A percentile compares a stretch with the other conserved stretches of the same genome.
These are phyloP conservation scores for Aphrophora alni DNA, from an alignment of 2,888 invertebrate genomes.

Conservation along the genomic window DNA sequence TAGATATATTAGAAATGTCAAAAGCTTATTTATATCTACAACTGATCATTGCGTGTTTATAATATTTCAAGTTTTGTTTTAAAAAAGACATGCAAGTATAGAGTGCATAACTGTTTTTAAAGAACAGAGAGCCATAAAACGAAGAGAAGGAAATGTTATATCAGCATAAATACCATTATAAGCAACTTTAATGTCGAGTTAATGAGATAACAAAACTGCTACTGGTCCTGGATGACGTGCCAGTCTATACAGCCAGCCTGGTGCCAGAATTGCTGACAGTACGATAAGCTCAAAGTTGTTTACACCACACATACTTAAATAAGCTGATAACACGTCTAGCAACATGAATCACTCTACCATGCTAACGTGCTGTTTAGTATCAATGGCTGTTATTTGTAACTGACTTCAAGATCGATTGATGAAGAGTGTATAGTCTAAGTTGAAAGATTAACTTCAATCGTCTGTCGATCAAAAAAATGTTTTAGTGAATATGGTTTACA, in stretches of 20 bases:
- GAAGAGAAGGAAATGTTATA: background rate
- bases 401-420: too few species aligned
- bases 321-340: background rate
- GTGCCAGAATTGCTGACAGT: background rate
- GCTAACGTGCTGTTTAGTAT: background rate
- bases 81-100: background rate
- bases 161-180: background rate
- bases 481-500: too few species aligned
- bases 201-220: background rate
- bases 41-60: too few species aligned
- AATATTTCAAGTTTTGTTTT: too few species aligned
- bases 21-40: too few species aligned
- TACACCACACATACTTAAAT: background rate
- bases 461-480: too few species aligned
- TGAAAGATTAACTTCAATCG: too few species aligned
- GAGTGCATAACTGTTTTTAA: background rate
- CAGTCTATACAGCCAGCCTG: background rate
- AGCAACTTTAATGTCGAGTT: background rate
- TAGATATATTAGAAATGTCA: too few species aligned
- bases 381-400: too few species aligned
- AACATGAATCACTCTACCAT: background rate
- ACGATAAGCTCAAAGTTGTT: background rate
- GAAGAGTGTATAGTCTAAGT: too few species aligned
- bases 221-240: background rate
- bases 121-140: background rate